Evolutionary conservation across 2,888 invertebrate genomes (phyloP), one percentile per base, ranked within the genome.

Genomic region (Cheilosia soror): DNA sequence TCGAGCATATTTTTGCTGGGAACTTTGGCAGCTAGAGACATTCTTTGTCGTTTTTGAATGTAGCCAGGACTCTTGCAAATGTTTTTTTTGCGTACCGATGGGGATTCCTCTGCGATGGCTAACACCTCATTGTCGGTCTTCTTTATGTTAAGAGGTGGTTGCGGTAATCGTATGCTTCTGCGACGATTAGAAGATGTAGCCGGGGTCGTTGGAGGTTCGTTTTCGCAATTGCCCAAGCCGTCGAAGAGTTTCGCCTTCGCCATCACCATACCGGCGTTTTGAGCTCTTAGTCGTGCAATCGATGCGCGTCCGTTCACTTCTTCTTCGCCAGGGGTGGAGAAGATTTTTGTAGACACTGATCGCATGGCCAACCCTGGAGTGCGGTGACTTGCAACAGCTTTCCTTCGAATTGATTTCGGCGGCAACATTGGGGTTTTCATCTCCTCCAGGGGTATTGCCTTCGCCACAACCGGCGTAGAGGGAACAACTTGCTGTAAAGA

Each of bases 231-330:
- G 11, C 87, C 93, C 87, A 91, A 87, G 7, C 93, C 93, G 90
- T 96, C 95, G 89, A 96, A 97, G 29, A 96, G 92, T 90, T 95
- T 95, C 0, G 96, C 96, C 92, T 96, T 96, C 2, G 96, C 96
- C 78, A 96, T 92, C 0, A 97, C 96, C 93, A 96, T 96, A 6
- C 96, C 97, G 5, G 96, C 96, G 90, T 96, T 96, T 90, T 96
- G 95, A 60, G 94, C 93, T 31, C 96, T 93, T 37, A 96, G 90
- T 88, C 95, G 95, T 25, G 95, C 96, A 11, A 96, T 94, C 0
- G 96, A 96, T 0, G 95, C 95, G 77, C 96, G 93, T 0, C 95
- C 95, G 31, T 94, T 94, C 60, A 93, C 93, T 66, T 87, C 89
- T 25, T 88, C 88, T 5, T 87, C 84, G 2, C 65, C 69, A 11